These are phyloP conservation scores for Synergus japonicus DNA, from an alignment of 2,888 invertebrate species.

Conservation along the genomic window DNA sequence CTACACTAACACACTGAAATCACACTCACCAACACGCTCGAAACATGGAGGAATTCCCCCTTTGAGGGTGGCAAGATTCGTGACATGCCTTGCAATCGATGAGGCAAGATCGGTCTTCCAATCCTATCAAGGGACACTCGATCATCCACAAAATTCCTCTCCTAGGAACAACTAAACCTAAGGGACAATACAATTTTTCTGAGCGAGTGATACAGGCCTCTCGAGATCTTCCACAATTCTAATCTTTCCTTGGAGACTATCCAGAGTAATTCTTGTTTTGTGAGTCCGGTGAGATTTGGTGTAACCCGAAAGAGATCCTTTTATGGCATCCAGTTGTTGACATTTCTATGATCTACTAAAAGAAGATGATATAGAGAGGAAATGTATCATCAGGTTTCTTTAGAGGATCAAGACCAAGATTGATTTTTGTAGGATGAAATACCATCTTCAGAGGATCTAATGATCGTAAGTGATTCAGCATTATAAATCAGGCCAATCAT, in stretches of 20 bases:
- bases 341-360: background rate
- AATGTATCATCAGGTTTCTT: background rate
- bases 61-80: slow-evolving; percentile 15
- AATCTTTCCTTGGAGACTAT: background rate
- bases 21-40: background rate
- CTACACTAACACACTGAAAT: background rate
- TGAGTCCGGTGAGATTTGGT: background rate
- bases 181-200: background rate
- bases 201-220: background rate
- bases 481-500: background rate
- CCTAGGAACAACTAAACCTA: background rate
- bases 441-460: background rate
- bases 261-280: background rate
- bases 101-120: background rate
- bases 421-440: background rate
- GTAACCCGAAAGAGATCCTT: background rate
- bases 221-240: background rate
- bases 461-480: background rate
- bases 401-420: background rate
- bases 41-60: slow-evolving; percentile 3
- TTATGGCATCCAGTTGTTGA: background rate
- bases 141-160: slow-evolving; percentile 10
- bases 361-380: background rate
- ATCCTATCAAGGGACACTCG: slow-evolving; percentile 14
- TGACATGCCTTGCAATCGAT: slow-evolving; percentile 3